These are phyloP conservation scores for Bursaphelenchus mucronatus DNA, from an alignment of 1,140 invertebrate genomes.

Conservation along the genomic window DNA sequence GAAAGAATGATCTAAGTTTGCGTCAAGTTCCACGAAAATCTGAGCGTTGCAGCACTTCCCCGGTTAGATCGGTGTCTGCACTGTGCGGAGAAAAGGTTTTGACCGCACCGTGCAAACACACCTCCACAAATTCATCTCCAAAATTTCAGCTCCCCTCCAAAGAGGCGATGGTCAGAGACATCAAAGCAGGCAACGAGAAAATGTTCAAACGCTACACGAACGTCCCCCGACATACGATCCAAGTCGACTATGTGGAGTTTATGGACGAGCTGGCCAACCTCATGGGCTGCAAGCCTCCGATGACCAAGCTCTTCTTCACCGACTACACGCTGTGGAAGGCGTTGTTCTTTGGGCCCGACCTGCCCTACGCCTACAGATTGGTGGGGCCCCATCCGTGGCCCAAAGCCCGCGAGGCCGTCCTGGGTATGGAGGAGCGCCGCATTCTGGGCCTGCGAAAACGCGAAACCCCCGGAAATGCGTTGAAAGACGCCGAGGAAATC, in stretches of 20 bases:
- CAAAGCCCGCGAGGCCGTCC: constrained; percentile 59
- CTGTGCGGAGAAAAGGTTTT: no score
- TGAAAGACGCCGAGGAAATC: no score
- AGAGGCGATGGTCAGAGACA: constrained; percentile 18
- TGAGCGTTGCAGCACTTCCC: no score
- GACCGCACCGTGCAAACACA: no score
- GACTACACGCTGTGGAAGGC: constrained; percentile 8
- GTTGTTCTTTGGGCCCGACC: constrained; percentile 61
- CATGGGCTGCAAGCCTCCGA: constrained; percentile 61
- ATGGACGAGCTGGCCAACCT: constrained; percentile 63
- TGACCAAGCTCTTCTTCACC: constrained; percentile 38
- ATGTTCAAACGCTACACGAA: constrained; percentile 40
- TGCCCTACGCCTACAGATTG: constrained; percentile 64
- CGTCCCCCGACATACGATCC: constrained; percentile 43
- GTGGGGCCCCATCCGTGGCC: constrained; percentile 62
- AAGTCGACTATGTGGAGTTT: constrained; percentile 60
- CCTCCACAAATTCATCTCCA: constrained; percentile 29
- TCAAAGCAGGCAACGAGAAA: constrained; percentile 15
- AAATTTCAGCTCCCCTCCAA: constrained; percentile 23
- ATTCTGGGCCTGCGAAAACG: constrained; percentile 7
- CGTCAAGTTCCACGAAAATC: no score
- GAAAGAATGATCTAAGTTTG: no score
- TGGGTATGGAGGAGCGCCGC: constrained; percentile 8
- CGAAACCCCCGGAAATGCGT: background rate
- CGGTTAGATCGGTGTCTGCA: no score